phyloP scores from a whole-genome alignment of 2,113 vertebrate species.

The Drymodes brunneopygia region DNA sequence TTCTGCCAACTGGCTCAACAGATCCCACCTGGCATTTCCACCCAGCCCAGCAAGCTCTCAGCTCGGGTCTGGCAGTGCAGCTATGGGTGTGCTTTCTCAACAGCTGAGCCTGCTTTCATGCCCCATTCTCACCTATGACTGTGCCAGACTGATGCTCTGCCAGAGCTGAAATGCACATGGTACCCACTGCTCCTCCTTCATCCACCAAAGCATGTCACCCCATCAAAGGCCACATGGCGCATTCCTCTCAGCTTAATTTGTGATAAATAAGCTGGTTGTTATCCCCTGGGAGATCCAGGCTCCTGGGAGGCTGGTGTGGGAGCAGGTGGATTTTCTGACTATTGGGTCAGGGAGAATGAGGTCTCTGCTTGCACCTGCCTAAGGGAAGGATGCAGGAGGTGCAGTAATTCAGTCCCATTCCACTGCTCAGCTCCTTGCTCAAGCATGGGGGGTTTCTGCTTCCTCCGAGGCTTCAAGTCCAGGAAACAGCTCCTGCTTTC shows the following conservation, averaged over 20 bases:
- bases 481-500: slow-evolving; percentile 9
- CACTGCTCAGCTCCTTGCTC: background rate
- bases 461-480: rapidly evolving
- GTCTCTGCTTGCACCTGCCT: rapidly evolving
- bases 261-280: background rate
- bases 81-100: background rate
- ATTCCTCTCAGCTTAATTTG: background rate
- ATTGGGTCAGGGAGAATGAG: background rate
- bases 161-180: rapidly evolving
- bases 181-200: background rate
- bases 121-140: background rate
- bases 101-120: background rate
- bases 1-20: background rate
- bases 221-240: rapidly evolving
- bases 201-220: background rate
- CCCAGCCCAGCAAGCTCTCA: background rate
- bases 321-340: background rate
- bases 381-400: background rate
- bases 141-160: background rate
- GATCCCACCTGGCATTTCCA: background rate
- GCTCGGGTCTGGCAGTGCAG: background rate
- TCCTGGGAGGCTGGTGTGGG: background rate
- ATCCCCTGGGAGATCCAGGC: background rate
- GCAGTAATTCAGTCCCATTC: rapidly evolving
- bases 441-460: background rate